Conservation (phyloP, 2,797 vertebrate species). For the Balearica regulorum region DNA sequence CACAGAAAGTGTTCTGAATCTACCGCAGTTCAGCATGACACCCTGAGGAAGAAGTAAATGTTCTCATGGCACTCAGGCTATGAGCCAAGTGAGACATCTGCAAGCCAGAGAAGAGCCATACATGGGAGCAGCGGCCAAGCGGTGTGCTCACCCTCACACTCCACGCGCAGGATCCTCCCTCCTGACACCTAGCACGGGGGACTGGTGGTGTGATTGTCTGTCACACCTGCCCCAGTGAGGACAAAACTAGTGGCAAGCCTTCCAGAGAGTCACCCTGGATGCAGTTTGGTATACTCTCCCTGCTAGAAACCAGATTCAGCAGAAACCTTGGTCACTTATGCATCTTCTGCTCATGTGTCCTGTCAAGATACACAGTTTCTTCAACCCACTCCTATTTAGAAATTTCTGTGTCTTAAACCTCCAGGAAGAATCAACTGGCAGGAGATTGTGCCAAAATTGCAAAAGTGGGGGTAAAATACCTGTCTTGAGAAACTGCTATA, state of each 20-base stretch:
- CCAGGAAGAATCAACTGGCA: neutral
- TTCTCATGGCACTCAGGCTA: neutral
- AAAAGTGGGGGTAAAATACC: neutral
- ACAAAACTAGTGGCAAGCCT: neutral
- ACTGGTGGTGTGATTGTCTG: neutral
- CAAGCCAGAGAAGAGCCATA: neutral
- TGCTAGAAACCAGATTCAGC: neutral
- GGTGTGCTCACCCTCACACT: accelerated
- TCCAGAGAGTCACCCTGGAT: neutral
- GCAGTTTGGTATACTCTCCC: neutral
- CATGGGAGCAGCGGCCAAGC: accelerated
- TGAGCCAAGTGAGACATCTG: neutral
- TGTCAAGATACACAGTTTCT: neutral
- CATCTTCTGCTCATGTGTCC: neutral
- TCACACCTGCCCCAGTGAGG: neutral
- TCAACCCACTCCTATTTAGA: neutral
- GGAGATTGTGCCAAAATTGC: neutral
- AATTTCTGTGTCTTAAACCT: neutral
- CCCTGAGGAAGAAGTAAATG: neutral
- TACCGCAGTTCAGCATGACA: neutral
- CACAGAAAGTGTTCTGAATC: neutral
- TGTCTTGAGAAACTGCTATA: neutral
- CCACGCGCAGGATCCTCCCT: neutral
- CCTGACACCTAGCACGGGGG: neutral
- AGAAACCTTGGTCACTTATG: neutral